These are phyloP conservation scores for Notospermus geniculatus DNA, from an alignment of 1,140 invertebrate species.

Conservation along the genomic window DNA sequence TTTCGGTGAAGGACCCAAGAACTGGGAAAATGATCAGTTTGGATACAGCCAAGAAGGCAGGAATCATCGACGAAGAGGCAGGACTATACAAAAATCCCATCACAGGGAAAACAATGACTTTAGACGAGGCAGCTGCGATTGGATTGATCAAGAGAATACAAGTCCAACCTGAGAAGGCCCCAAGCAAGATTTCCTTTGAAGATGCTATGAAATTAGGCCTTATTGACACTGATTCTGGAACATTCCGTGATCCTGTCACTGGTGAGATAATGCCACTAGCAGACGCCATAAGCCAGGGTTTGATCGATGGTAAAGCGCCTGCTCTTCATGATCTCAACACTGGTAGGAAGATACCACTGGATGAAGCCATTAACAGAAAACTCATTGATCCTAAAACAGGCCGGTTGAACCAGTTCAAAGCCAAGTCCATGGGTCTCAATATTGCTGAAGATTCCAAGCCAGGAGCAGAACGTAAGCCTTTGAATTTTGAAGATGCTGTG, in stretches of 20 bases:
- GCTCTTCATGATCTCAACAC: slow-evolving; percentile 38
- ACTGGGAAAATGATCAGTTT: slow-evolving; percentile 73
- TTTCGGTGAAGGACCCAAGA: slow-evolving; percentile 55
- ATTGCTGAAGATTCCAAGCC: slow-evolving; percentile 7
- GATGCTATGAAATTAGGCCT: slow-evolving; percentile 66
- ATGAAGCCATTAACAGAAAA: slow-evolving; percentile 51
- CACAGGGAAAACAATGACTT: slow-evolving; percentile 59
- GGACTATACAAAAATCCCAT: slow-evolving; percentile 77
- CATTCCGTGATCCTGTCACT: slow-evolving; percentile 78
- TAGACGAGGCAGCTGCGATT: slow-evolving; percentile 34
- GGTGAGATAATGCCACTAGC: slow-evolving; percentile 73
- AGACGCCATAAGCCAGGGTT: slow-evolving; percentile 78
- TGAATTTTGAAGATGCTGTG: slow-evolving; percentile 75
- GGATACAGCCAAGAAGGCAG: slow-evolving; percentile 61
- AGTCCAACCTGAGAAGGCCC: background rate
- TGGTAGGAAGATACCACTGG: slow-evolving; percentile 35
- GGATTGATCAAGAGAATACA: slow-evolving; percentile 25
- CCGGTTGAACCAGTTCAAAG: slow-evolving; percentile 51
- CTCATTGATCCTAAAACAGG: slow-evolving; percentile 52
- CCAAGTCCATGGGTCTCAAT: slow-evolving; percentile 59
- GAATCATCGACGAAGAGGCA: slow-evolving; percentile 77
- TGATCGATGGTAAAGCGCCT: slow-evolving; percentile 64
- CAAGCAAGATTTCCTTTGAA: slow-evolving; percentile 27
- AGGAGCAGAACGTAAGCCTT: slow-evolving; percentile 24
- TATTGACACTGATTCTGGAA: slow-evolving; percentile 70